A percentile compares a stretch with the other conserved stretches of the same genome.
These are phyloP conservation scores for Galeopsomyia nigrocyanea DNA, from an alignment of 2,888 invertebrate genomes.

Conservation along the genomic window DNA sequence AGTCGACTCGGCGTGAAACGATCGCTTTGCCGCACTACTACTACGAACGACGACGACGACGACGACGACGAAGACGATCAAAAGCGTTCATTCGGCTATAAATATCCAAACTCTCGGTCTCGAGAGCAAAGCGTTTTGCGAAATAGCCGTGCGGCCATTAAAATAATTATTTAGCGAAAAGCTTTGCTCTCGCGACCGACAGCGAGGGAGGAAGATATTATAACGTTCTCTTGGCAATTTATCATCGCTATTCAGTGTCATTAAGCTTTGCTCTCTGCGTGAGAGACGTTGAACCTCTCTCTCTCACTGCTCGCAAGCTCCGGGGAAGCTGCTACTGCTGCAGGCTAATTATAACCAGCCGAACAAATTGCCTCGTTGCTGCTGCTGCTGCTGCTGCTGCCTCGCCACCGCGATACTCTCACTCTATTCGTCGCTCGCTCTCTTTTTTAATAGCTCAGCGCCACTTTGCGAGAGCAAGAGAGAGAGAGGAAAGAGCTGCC, in stretches of 20 bases:
- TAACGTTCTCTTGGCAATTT: constrained; percentile 35
- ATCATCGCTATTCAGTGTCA: constrained; percentile 48
- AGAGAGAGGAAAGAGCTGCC: constrained; percentile 2
- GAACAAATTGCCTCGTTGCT: constrained; percentile 56
- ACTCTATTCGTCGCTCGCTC: not conserved
- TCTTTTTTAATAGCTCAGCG: constrained; percentile 11
- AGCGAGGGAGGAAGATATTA: constrained; percentile 23
- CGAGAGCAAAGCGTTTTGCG: not conserved
- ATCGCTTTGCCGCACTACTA: too few species aligned
- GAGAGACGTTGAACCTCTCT: constrained; percentile 46
- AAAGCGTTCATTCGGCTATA: not conserved
- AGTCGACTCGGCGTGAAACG: too few species aligned
- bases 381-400: constrained; percentile 40
- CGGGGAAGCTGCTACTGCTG: constrained; percentile 25
- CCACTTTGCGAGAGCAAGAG: not conserved
- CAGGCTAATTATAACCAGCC: constrained; percentile 49
- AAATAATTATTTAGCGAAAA: constrained; percentile 45
- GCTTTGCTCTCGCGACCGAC: too few species aligned
- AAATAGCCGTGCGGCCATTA: constrained; percentile 21
- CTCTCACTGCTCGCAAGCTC: constrained; percentile 9
- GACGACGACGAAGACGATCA: not conserved
- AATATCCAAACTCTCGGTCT: not conserved
- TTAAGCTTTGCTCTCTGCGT: constrained; percentile 28
- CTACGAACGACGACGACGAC: not conserved
- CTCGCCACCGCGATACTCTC: constrained; percentile 11